Conservation (phyloP, 1,140 invertebrate species). For the Atta texana region DNA sequence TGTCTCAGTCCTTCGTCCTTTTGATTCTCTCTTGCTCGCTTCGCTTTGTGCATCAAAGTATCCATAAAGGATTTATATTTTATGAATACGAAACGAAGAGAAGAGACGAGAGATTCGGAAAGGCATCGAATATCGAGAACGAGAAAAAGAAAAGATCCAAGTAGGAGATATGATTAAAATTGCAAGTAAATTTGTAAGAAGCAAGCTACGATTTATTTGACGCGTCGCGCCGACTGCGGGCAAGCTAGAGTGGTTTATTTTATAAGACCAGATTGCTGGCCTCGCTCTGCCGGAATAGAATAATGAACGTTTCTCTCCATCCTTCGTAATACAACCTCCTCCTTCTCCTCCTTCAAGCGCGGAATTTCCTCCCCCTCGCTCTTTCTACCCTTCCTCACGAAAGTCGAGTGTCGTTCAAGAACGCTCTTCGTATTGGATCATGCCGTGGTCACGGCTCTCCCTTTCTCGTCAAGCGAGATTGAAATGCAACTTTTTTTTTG, state of each 20-base stretch:
- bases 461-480: constrained; percentile 8
- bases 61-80: constrained; percentile 37
- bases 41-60: neutral
- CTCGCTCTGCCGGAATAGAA: constrained; percentile 84
- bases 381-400: constrained; percentile 72
- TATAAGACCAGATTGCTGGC: constrained; percentile 84
- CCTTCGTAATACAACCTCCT: constrained; percentile 49
- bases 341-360: neutral
- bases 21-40: constrained; percentile 24
- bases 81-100: constrained; percentile 30
- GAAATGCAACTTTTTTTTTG: neutral
- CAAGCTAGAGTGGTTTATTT: constrained; percentile 82
- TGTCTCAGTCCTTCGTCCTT: constrained; percentile 43
- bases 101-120: neutral
- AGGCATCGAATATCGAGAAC: neutral
- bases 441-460: neutral
- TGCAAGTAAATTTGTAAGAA: constrained; percentile 78
- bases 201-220: constrained; percentile 84
- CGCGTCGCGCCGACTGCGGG: constrained; percentile 79
- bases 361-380: constrained; percentile 61
- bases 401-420: constrained; percentile 79
- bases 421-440: constrained; percentile 69
- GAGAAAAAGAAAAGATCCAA: constrained; percentile 30
- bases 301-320: constrained; percentile 81
- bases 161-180: constrained; percentile 58